These are phyloP conservation scores for Muscicapa comitata DNA, from an alignment of 2,797 vertebrate genomes.

Conservation along the genomic window DNA sequence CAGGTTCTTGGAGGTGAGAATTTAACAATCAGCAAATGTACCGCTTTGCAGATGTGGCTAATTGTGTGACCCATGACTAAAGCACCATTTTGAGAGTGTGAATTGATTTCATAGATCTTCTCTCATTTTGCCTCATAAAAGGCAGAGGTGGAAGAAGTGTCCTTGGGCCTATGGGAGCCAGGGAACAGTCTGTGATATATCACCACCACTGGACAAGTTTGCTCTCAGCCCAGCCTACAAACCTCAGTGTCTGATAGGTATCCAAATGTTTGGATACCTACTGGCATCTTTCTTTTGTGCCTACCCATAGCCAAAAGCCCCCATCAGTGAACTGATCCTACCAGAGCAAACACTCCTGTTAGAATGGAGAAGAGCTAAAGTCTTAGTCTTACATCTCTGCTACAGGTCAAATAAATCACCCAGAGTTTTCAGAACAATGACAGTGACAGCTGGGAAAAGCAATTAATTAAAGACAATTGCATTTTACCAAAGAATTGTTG, in stretches of 20 bases:
- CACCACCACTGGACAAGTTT: not conserved
- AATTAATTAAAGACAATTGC: not conserved
- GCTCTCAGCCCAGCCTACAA: not conserved
- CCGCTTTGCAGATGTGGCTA: not conserved
- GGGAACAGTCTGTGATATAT: not conserved
- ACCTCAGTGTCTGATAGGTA: not conserved
- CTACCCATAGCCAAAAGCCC: not conserved
- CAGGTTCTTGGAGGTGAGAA: not conserved
- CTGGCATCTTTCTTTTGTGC: not conserved
- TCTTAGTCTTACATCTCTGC: not conserved
- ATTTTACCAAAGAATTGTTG: not conserved
- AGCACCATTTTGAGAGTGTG: not conserved
- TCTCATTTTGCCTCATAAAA: not conserved
- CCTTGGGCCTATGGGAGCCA: not conserved
- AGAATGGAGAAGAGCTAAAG: not conserved
- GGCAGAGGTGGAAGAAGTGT: not conserved
- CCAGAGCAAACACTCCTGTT: not conserved
- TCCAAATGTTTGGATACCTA: not conserved
- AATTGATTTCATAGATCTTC: not conserved
- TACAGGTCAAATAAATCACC: not conserved
- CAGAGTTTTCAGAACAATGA: not conserved
- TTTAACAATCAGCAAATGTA: not conserved
- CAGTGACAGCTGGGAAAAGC: not conserved
- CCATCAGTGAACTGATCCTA: not conserved
- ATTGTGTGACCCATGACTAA: not conserved